phyloP scores from a whole-genome alignment of 2,888 invertebrate species.

The Eubasilissa splendida region DNA sequence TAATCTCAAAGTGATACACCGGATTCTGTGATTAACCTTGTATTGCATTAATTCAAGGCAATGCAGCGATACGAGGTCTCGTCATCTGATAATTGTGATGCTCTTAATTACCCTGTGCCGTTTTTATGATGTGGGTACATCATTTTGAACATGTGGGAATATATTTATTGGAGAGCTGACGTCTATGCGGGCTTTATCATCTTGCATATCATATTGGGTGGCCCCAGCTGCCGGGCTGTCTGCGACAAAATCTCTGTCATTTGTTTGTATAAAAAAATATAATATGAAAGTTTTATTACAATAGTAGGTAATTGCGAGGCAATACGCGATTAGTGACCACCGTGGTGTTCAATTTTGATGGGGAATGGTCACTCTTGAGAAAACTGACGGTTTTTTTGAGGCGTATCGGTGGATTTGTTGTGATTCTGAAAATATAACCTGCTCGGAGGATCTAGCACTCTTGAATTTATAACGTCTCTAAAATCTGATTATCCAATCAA shows the following conservation, averaged over 20 bases:
- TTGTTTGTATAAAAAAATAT: background rate
- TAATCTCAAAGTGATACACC: background rate
- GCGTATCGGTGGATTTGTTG: too few relatives aligned
- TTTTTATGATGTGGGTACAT: constrained; percentile 31
- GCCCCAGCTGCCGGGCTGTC: background rate
- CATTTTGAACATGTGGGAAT: constrained; percentile 10
- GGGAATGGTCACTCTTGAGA: too few relatives aligned
- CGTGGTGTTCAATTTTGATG: too few relatives aligned
- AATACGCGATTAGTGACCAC: too few relatives aligned
- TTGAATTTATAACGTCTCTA: too few relatives aligned
- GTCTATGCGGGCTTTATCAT: constrained; percentile 25
- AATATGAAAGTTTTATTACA: too few relatives aligned
- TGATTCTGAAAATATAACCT: too few relatives aligned
- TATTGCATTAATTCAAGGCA: constrained; percentile 21
- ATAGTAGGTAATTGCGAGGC: too few relatives aligned
- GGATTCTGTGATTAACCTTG: constrained; percentile 16
- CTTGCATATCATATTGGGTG: constrained; percentile 9
- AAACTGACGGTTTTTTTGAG: too few relatives aligned
- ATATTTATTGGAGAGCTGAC: background rate
- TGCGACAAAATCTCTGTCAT: constrained; percentile 2
- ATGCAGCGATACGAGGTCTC: constrained; percentile 19
- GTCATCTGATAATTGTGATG: constrained; percentile 12
- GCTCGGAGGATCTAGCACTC: too few relatives aligned
- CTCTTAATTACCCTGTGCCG: constrained; percentile 33
- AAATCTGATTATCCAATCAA: too few relatives aligned